Evolutionary conservation across 2,113 vertebrate species (phyloP).

Genomic region (Heterocephalus glaber): DNA sequence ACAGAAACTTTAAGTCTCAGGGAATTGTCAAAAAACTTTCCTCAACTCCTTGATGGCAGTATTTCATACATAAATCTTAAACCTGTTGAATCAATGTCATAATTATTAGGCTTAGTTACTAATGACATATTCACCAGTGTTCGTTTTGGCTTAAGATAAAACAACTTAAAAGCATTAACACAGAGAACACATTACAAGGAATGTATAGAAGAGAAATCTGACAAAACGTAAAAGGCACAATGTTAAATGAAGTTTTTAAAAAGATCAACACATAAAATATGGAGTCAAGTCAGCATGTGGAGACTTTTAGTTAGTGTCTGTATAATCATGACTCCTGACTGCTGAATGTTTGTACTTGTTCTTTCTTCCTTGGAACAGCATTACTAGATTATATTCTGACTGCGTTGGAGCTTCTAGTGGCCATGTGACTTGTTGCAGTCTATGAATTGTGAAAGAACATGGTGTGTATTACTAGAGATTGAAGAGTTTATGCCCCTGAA

Average conservation of each 20-base stretch:
- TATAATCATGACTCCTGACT: background rate
- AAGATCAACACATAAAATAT: background rate
- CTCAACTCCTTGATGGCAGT: background rate
- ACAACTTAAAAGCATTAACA: background rate
- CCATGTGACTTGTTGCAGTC: background rate
- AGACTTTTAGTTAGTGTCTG: background rate
- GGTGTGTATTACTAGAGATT: accelerated
- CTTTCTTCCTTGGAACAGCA: background rate
- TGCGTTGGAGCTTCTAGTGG: background rate
- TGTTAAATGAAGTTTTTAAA: background rate
- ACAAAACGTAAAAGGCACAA: background rate
- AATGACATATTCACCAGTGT: background rate
- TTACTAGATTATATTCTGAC: background rate
- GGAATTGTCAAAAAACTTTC: background rate
- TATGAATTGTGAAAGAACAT: background rate
- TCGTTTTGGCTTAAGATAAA: background rate
- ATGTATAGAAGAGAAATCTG: background rate
- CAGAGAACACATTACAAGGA: background rate
- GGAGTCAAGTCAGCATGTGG: background rate
- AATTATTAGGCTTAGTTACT: background rate
- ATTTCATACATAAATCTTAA: background rate
- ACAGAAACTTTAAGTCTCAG: background rate
- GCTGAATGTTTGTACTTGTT: background rate
- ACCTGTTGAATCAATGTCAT: background rate
- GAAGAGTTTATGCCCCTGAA: background rate